Conservation (phyloP, 2,797 vertebrate species). For the Pantherophis vulpinus region DNA sequence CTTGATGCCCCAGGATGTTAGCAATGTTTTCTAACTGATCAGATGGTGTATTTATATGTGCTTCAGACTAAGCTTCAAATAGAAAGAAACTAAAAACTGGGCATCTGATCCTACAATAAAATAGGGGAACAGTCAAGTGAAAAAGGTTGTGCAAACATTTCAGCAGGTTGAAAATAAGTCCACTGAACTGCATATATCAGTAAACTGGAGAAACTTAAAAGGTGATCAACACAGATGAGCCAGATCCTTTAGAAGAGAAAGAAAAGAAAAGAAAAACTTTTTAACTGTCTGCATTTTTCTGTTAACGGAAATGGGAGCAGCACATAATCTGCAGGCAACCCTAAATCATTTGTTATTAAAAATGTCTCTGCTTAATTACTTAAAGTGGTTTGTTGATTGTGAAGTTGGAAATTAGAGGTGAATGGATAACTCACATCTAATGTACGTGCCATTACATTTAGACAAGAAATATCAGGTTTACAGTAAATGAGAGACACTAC, state of each 20-base stretch:
- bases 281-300: not conserved
- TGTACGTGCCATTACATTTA: not conserved
- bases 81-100: not conserved
- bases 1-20: constrained; percentile 23
- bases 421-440: not conserved
- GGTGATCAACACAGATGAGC: not conserved
- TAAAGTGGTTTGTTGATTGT: not conserved
- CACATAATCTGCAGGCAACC: not conserved
- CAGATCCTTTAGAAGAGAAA: not conserved
- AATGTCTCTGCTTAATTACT: not conserved
- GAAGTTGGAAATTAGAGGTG: not conserved
- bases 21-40: constrained; percentile 18
- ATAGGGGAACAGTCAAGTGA: not conserved
- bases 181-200: not conserved
- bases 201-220: not conserved
- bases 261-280: not conserved
- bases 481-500: not conserved
- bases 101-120: constrained; percentile 9
- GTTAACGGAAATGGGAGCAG: not conserved
- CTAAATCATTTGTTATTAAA: not conserved
- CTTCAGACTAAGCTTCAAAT: constrained; percentile 22
- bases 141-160: fast-evolving
- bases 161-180: not conserved
- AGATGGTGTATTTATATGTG: not conserved
- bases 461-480: not conserved